Percentiles rank a stretch among this genome's conserved stretches.
Conservation (phyloP, 2,888 invertebrate species). For the Dexiosoma caninum region DNA sequence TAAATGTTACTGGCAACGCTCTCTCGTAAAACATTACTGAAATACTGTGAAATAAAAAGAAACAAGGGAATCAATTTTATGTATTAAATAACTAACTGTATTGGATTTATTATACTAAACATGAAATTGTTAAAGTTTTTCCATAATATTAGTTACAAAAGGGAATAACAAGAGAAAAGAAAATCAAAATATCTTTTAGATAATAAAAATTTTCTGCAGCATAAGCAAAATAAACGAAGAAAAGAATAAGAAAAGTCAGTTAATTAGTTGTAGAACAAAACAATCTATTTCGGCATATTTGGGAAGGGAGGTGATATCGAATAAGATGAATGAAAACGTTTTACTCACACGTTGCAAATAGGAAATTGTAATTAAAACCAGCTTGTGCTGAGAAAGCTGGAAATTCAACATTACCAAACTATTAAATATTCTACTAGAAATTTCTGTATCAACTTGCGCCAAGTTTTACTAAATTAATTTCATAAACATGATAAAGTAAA, state of each 20-base stretch:
- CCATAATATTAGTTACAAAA: not conserved
- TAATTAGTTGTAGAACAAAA: constrained; percentile 45
- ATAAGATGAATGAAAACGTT: not conserved
- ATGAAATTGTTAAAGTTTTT: constrained; percentile 36
- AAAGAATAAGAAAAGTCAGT: constrained; percentile 30
- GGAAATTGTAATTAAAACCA: not conserved
- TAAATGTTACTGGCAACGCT: too few relatives aligned
- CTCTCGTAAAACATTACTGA: too few relatives aligned
- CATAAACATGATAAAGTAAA: constrained; percentile 7
- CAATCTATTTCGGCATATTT: constrained; percentile 37
- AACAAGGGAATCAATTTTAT: too few relatives aligned
- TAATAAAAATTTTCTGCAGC: constrained; percentile 6
- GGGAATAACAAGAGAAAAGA: not conserved
- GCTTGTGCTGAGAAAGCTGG: not conserved
- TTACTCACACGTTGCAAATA: not conserved
- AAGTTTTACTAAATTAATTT: constrained; percentile 2
- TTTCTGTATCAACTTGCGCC: not conserved
- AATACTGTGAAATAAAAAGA: too few relatives aligned
- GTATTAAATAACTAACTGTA: constrained; percentile 2
- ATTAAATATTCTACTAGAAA: not conserved
- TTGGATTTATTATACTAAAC: constrained; percentile 26
- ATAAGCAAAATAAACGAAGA: not conserved
- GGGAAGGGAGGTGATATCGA: constrained; percentile 1
- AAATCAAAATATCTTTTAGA: not conserved
- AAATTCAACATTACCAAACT: not conserved